phyloP scores from a whole-genome alignment of 2,113 vertebrate genomes.

The Leucoraja erinaceus region DNA sequence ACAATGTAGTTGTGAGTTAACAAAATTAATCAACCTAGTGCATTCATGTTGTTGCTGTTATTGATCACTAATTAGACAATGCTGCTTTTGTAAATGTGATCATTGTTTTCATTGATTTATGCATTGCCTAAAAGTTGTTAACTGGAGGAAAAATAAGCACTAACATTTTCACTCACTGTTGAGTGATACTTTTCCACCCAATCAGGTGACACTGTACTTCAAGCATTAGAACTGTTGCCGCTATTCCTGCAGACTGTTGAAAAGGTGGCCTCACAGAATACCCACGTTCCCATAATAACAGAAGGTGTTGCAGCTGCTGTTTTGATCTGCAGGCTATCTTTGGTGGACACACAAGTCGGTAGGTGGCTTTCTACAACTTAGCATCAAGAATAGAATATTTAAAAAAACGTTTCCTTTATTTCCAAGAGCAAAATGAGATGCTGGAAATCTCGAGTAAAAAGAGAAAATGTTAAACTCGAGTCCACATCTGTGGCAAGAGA shows the following conservation, averaged over 20 bases:
- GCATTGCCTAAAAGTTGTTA: not conserved
- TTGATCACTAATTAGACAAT: too few species aligned
- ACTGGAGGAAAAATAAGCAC: not conserved
- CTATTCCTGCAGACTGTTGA: conserved; percentile 82
- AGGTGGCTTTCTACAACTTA: conserved; percentile 43
- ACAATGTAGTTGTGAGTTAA: not conserved
- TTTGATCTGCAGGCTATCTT: conserved; percentile 75
- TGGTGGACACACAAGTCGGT: conserved; percentile 77
- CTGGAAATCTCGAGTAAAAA: not conserved
- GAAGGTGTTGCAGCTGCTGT: conserved; percentile 82
- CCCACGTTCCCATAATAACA: conserved; percentile 74
- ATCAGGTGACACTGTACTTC: conserved; percentile 76
- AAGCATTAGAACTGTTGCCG: conserved; percentile 71
- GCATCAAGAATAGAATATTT: not conserved
- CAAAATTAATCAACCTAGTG: too few species aligned
- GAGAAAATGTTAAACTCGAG: not conserved
- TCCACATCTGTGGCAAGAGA: too few species aligned
- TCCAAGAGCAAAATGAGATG: too few species aligned
- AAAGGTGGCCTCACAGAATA: conserved; percentile 79
- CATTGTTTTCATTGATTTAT: not conserved
- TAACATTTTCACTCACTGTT: not conserved
- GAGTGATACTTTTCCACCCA: conserved; percentile 18
- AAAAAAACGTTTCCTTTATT: not conserved
- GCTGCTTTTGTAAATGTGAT: not conserved
- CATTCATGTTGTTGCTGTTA: not conserved